phyloP scores from a whole-genome alignment of 2,888 invertebrate genomes.

The Tyria jacobaeae region DNA sequence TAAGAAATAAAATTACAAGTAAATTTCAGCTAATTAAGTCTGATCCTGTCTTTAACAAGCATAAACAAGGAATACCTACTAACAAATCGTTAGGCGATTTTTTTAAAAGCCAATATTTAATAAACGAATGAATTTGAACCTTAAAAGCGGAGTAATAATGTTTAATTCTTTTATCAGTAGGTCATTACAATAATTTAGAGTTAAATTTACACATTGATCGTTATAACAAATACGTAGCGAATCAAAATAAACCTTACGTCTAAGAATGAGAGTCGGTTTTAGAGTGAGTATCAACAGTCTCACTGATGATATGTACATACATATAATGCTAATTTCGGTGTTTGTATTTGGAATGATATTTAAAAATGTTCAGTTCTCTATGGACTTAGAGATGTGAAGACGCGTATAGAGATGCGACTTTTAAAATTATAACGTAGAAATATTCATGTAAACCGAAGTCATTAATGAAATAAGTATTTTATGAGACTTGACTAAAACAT shows the following conservation, averaged over 20 bases:
- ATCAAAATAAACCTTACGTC: background rate
- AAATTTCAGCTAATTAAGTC: background rate
- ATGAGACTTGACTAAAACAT: no score
- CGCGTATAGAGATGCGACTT: background rate
- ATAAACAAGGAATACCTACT: background rate
- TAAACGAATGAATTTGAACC: background rate
- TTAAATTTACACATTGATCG: background rate
- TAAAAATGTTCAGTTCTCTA: conserved; percentile 22
- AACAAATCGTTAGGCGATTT: conserved; percentile 8
- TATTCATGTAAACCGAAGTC: no score
- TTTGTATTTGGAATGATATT: conserved; percentile 32
- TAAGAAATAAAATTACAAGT: background rate
- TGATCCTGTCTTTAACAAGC: background rate
- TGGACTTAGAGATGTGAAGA: conserved; percentile 6
- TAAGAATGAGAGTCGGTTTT: background rate
- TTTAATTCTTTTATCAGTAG: background rate
- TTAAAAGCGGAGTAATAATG: background rate
- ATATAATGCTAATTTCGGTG: background rate
- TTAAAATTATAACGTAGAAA: no score
- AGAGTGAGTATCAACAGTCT: no score
- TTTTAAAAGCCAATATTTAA: background rate
- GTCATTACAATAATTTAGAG: background rate
- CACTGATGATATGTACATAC: background rate
- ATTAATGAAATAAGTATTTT: no score
- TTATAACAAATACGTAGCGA: no score